Percentiles rank a stretch among this genome's conserved stretches.
These are phyloP conservation scores for Scelioninae gen. 1 DNA, from an alignment of 2,888 invertebrate genomes.

Conservation along the genomic window DNA sequence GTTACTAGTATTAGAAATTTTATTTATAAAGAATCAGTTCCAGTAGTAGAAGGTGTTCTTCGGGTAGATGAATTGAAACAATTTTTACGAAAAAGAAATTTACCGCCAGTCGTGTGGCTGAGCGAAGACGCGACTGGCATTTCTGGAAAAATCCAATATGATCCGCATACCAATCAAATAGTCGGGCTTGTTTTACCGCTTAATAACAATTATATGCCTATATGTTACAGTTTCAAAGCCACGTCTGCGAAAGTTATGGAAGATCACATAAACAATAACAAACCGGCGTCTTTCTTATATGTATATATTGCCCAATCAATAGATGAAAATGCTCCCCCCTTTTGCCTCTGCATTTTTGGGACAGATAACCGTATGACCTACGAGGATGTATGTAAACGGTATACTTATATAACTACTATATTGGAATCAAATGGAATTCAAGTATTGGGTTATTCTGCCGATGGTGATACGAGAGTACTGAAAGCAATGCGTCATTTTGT, in stretches of 20 bases:
- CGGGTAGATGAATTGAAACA: not conserved
- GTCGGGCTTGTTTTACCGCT: conserved; percentile 72
- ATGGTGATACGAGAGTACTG: not conserved
- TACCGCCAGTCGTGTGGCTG: not conserved
- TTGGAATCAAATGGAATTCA: conserved; percentile 18
- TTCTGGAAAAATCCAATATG: conserved; percentile 66
- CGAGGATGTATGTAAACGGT: conserved; percentile 69
- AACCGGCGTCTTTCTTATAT: conserved; percentile 32
- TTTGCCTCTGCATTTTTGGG: conserved; percentile 72
- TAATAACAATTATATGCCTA: conserved; percentile 66
- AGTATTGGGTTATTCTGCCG: not conserved
- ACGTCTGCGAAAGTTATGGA: conserved; percentile 65
- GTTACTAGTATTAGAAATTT: not conserved
- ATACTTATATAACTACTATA: conserved; percentile 63
- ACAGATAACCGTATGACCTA: conserved; percentile 74
- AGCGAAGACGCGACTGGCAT: conserved; percentile 72
- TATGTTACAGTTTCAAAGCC: conserved; percentile 61
- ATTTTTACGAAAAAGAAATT: conserved; percentile 1
- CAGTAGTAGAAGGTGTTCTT: not conserved
- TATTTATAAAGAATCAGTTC: not conserved
- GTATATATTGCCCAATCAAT: conserved; percentile 55
- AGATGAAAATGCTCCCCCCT: conserved; percentile 67
- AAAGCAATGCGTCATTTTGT: not conserved
- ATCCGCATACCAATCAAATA: conserved; percentile 67
- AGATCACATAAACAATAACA: conserved; percentile 58